Evolutionary conservation across 1,140 invertebrate species (phyloP).

Genomic region (Colletes gigas): DNA sequence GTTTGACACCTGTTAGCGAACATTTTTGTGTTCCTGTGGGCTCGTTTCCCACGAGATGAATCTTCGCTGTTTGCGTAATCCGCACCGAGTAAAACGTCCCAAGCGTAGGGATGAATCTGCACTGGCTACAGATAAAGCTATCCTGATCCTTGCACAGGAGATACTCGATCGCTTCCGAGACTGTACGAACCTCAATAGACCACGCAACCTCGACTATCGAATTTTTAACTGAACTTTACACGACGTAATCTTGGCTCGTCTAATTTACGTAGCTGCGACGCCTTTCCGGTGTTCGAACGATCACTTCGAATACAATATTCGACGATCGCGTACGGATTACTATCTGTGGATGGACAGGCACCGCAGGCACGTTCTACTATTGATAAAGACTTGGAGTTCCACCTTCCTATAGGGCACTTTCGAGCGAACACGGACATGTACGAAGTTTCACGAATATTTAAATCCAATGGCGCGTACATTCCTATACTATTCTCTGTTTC

Average conservation of each 20-base stretch:
- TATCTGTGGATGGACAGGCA: too few relatives aligned
- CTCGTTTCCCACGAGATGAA: background rate
- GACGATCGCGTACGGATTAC: background rate
- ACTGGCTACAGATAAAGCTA: conserved; percentile 29
- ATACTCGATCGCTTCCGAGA: conserved; percentile 4
- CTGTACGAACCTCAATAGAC: conserved; percentile 30
- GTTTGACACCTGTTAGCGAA: conserved; percentile 52
- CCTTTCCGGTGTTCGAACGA: too few relatives aligned
- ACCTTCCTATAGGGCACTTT: background rate
- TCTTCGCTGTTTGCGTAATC: background rate
- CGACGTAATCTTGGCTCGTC: background rate
- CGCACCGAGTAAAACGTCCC: conserved; percentile 1
- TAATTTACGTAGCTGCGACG: background rate
- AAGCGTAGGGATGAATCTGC: conserved; percentile 42
- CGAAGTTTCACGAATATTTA: conserved; percentile 32
- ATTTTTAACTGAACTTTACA: background rate
- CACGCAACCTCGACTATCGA: background rate
- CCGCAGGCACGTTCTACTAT: background rate
- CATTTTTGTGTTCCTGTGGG: conserved; percentile 25
- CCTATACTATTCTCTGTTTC: background rate
- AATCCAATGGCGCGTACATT: conserved; percentile 6
- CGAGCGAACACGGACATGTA: conserved; percentile 4
- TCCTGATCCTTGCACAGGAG: conserved; percentile 37
- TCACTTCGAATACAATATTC: background rate
- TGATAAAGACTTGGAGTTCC: conserved; percentile 1